Percentiles rank a stretch among this genome's conserved stretches.
These are phyloP conservation scores for Semnornis frantzii DNA, from an alignment of 2,113 vertebrate species.

Conservation along the genomic window DNA sequence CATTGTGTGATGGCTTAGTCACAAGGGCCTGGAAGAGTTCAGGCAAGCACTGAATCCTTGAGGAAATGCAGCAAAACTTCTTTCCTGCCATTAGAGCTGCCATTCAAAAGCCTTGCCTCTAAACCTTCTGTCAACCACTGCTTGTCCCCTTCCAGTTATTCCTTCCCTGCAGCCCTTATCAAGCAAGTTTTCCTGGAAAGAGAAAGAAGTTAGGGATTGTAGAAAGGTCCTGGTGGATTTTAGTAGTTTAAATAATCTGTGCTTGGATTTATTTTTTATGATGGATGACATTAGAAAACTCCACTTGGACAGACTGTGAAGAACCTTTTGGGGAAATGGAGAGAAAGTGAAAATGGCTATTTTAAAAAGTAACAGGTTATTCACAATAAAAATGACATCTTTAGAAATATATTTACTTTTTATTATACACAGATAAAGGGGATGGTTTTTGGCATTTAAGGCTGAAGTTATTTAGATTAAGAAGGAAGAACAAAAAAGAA, in stretches of 20 bases:
- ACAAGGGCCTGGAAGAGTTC: neutral
- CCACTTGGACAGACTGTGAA: neutral
- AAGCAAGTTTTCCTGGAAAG: neutral
- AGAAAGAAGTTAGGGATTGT: neutral
- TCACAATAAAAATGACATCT: conserved; percentile 5
- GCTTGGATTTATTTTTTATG: neutral
- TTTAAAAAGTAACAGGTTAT: neutral
- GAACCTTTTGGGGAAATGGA: neutral
- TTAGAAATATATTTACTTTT: neutral
- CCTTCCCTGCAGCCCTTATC: neutral
- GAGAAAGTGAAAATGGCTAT: neutral
- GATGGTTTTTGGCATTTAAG: neutral
- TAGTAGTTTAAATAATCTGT: neutral
- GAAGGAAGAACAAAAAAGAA: neutral
- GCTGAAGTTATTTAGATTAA: neutral
- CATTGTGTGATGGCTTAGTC: neutral
- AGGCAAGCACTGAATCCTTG: neutral
- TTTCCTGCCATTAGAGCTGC: neutral
- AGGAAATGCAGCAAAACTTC: neutral
- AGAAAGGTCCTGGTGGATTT: neutral
- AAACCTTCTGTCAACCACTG: neutral
- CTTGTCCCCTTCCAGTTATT: neutral
- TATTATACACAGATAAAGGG: neutral
- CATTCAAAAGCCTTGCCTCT: neutral
- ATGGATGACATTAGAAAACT: neutral